Percentiles rank a stretch among this genome's conserved stretches.
These are phyloP conservation scores for Coregonus sp. DNA, from an alignment of 2,797 vertebrate species.

Conservation along the genomic window DNA sequence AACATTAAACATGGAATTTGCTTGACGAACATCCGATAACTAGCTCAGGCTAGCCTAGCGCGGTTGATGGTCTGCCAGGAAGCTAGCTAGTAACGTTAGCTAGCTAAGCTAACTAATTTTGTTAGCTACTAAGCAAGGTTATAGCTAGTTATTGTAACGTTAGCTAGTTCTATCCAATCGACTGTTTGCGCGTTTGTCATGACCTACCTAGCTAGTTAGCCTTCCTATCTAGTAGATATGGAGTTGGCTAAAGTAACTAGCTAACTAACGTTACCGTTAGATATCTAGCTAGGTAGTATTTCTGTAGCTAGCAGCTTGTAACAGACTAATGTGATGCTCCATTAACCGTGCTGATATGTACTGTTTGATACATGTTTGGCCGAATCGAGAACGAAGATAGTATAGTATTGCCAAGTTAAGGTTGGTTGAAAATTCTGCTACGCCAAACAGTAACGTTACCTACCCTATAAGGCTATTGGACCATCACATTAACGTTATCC, in stretches of 20 bases:
- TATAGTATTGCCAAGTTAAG: too few species aligned
- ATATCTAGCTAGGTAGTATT: too few species aligned
- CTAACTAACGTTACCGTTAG: too few species aligned
- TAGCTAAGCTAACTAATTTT: background rate
- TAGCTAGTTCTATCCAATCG: background rate
- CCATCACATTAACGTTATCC: too few species aligned
- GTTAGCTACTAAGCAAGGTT: background rate
- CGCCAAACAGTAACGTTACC: too few species aligned
- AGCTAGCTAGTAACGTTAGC: background rate
- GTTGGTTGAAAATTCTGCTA: too few species aligned
- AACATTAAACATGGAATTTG: background rate
- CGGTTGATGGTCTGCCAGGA: background rate
- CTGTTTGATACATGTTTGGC: too few species aligned
- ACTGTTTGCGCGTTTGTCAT: background rate
- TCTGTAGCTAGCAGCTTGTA: too few species aligned
- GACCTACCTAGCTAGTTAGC: background rate
- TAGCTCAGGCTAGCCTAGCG: slow-evolving; percentile 9
- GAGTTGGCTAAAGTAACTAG: background rate
- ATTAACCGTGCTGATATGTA: too few species aligned
- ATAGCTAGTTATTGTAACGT: background rate
- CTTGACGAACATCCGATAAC: background rate
- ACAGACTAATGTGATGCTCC: too few species aligned
- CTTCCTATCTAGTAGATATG: background rate
- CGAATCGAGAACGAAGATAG: too few species aligned
- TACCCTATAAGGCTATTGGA: too few species aligned